A percentile compares a stretch with the other conserved stretches of the same genome.
Conservation (phyloP, 2,797 vertebrate genomes). For the Miichthys miiuy region DNA sequence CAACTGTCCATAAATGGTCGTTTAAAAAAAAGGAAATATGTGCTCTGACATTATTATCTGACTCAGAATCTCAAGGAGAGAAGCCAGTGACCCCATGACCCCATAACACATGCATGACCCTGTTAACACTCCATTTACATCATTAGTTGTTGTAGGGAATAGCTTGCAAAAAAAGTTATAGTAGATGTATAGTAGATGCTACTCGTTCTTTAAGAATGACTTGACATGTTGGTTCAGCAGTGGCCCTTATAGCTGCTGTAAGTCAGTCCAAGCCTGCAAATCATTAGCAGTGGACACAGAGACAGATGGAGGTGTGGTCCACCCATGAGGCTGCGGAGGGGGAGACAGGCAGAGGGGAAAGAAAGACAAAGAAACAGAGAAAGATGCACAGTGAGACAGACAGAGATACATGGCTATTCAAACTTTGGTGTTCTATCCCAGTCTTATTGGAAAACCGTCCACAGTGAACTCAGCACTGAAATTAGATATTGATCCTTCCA, state of each 20-base stretch:
- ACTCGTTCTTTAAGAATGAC: slow-evolving; percentile 1
- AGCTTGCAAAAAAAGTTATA: too few relatives aligned
- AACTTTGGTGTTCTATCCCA: slow-evolving; percentile 83
- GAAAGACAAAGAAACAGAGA: slow-evolving; percentile 31
- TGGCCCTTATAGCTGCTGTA: not conserved
- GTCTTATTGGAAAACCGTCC: slow-evolving; percentile 95
- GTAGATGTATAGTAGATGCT: not conserved
- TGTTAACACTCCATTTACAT: too few relatives aligned
- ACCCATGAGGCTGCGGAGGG: slow-evolving; percentile 24
- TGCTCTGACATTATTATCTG: too few relatives aligned
- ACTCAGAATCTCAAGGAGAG: too few relatives aligned
- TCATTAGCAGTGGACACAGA: slow-evolving; percentile 18
- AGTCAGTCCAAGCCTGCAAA: slow-evolving; percentile 3
- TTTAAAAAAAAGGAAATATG: too few relatives aligned
- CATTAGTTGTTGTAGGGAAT: too few relatives aligned
- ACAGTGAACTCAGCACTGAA: slow-evolving; percentile 91
- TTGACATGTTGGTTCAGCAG: not conserved
- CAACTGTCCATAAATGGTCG: too few relatives aligned
- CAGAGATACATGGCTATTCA: slow-evolving; percentile 75
- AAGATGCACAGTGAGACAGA: slow-evolving; percentile 42
- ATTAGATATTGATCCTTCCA: slow-evolving; percentile 98
- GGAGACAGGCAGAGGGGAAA: slow-evolving; percentile 22
- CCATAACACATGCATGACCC: too few relatives aligned
- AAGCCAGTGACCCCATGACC: too few relatives aligned
- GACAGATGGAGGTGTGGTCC: slow-evolving; percentile 32